Evolutionary conservation across 2,888 invertebrate genomes (phyloP), one percentile per base, ranked within the genome.

Genomic region (Eupsilia transversa): DNA sequence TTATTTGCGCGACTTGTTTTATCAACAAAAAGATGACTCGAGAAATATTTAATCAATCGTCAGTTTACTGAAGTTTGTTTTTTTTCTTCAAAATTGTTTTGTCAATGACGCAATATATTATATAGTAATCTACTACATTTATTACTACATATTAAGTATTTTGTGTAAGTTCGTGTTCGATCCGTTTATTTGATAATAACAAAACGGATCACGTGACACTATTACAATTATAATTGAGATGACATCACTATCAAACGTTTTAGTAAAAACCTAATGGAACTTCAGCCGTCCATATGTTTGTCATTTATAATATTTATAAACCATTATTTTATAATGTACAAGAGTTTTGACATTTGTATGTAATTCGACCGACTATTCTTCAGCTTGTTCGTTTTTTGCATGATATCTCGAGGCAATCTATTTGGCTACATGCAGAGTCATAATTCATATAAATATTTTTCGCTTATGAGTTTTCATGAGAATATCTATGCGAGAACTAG

Each of bases 171-270:
- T 49, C 41, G 27, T 41, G 3, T 41, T 49, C 41, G 27, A 33
- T 23, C 6, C 14, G 4, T 46, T 52, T 35, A 61, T 72, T 77
- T 64, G 33, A 70, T 77, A 76, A 77, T 65, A 79, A 74, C 71
- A 69, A 30, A 59, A 68, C 56, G 38, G 54, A 5, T 64, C 70
- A 57, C 52, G 46, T 67, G 74, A 76, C 68, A 73, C 59, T 72
- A 68, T 68, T 65, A 72, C 66, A 68, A 56, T 72, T 70, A 38
- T 77, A 85, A 83, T 83, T 77, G 68, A 30, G 65, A 87, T 83
- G 86, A 85, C 38, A 74, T 87, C 86, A 82, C 71, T 69, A 33
- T 17, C 46, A 56, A 64, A 66, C 43, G 43, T 52, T 71, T 64
- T 57, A 12, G 10, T 56, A 70, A 56, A 68, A 71, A 63, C 54